Evolutionary conservation across 2,888 invertebrate genomes (phyloP), one percentile per base, ranked within the genome.

Genomic region (Lasioglossum calceatum): DNA sequence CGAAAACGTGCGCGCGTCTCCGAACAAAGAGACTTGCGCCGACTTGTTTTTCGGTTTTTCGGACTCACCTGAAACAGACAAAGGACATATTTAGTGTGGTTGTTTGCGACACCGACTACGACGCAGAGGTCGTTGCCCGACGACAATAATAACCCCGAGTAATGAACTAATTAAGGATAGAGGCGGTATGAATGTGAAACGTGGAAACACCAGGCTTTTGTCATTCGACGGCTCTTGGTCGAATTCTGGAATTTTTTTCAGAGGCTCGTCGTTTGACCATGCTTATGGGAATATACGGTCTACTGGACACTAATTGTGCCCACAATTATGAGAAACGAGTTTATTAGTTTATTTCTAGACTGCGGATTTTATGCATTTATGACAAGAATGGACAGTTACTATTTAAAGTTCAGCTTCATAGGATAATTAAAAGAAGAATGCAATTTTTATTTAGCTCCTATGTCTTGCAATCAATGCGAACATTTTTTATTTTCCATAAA

Each of bases 31-130:
- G 14, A 64, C 47, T 16, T 16, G 16, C 23, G 16, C 23, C 2
- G 12, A 23, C 42, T 39, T 3, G 27, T 50, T 4, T 36, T n/a
- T 12, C 5, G 19, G 16, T 27, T 5, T 79, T 32, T 67, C 58
- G 7, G 80, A 91, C 93, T 93, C 91, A 93, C 91, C 92, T 93
- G 92, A 80, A 94, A 92, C 92, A 93, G 76, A 81, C 73, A 80
- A 89, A 72, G 27, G 39, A 71, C 75, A 58, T 10, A 81, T 16
- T 87, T 79, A 89, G 75, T 79, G 82, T 42, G 77, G 82, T 39
- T 87, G 77, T 80, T 44, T 79, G 19, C 42, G 78, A 42, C 64
- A 82, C 83, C 82, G 23, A 23, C 50, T 87, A 87, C 82, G 86
- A 88, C 61, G 32, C 8, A 19, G 72, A 54, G 80, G 76, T 87